Conservation (phyloP, 2,797 vertebrate species). For the Pangasius larnaudii region DNA sequence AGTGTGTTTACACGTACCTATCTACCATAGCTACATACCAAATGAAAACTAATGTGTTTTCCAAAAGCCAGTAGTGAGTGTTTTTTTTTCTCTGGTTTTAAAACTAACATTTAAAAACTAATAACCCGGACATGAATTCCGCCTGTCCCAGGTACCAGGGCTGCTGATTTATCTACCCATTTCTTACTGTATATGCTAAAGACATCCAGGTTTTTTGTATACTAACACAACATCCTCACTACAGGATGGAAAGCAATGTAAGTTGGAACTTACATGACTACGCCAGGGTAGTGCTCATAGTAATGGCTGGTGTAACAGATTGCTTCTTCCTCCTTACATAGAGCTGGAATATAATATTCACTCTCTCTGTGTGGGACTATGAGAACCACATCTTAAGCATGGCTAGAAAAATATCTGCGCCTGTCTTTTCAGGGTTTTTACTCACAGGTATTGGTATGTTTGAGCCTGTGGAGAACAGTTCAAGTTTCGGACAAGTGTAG, state of each 20-base stretch:
- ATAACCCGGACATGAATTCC: not conserved
- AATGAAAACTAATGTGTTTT: not conserved
- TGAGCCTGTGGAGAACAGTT: slow-evolving; percentile 56
- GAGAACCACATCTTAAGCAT: slow-evolving; percentile 33
- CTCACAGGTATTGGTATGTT: slow-evolving; percentile 61
- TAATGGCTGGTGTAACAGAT: not conserved
- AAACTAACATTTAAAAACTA: not conserved
- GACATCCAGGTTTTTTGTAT: not conserved
- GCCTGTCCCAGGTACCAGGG: not conserved
- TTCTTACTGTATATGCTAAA: not conserved
- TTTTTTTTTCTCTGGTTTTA: not conserved
- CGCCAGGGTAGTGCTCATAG: not conserved
- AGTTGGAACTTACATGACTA: not conserved
- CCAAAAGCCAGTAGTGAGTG: not conserved
- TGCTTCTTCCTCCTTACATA: slow-evolving; percentile 14
- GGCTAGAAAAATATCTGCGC: slow-evolving; percentile 43
- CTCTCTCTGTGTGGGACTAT: slow-evolving; percentile 39
- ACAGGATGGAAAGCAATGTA: not conserved
- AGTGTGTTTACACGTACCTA: not conserved
- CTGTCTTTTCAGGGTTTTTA: slow-evolving; percentile 48
- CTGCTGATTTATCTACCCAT: not conserved
- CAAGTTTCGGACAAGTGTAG: slow-evolving; percentile 62
- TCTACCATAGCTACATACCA: not conserved
- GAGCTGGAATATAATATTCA: slow-evolving; percentile 40
- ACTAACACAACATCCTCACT: not conserved